phyloP scores from a whole-genome alignment of 2,797 vertebrate species.

The Myotis daubentonii region DNA sequence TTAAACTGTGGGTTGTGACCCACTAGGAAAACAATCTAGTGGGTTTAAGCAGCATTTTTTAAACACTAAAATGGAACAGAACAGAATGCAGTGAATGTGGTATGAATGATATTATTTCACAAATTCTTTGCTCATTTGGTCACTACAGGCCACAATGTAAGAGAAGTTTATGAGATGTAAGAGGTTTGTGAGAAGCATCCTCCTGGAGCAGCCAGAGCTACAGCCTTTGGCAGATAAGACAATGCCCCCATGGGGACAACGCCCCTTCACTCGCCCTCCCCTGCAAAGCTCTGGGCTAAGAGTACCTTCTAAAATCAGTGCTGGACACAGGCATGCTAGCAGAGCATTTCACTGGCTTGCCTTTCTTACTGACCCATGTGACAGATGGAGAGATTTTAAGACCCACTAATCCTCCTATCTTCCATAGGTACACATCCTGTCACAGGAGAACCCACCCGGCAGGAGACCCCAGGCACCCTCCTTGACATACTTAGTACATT shows the following conservation, averaged over 20 bases:
- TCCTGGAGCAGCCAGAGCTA: background rate
- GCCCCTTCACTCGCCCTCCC: rapidly evolving
- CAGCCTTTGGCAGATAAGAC: background rate
- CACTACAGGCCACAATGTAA: background rate
- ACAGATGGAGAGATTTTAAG: background rate
- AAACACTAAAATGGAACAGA: slow-evolving; percentile 5
- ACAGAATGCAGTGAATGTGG: background rate
- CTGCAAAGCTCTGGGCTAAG: background rate
- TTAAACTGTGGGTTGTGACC: background rate
- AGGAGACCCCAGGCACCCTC: background rate
- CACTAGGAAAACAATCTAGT: background rate
- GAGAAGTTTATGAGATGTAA: background rate
- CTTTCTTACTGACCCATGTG: background rate
- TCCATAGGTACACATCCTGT: background rate
- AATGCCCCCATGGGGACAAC: background rate
- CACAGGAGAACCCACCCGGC: background rate
- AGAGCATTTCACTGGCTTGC: too few species aligned
- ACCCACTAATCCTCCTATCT: slow-evolving; percentile 7
- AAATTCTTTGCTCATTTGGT: background rate
- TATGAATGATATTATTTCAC: background rate
- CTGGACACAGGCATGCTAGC: background rate
- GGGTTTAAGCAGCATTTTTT: background rate
- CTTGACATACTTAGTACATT: background rate
- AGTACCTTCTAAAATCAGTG: background rate
- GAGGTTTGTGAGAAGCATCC: background rate